Conservation (phyloP, 2,113 vertebrate species). For the Butorides virescens region DNA sequence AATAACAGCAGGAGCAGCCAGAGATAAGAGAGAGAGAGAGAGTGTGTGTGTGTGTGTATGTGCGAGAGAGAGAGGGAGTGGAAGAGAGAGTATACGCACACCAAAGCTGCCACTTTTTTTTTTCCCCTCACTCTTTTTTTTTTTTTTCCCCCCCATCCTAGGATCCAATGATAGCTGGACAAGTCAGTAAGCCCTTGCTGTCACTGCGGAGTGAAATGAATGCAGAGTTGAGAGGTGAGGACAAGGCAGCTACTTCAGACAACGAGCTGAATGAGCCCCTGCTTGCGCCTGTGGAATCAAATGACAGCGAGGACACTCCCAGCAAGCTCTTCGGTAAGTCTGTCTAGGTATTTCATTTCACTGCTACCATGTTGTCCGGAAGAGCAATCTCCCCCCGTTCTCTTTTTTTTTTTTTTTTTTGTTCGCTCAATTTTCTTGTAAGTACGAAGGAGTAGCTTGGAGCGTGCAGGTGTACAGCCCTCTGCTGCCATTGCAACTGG, state of each 20-base stretch:
- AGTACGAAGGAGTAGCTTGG: slow-evolving; percentile 20
- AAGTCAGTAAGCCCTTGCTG: slow-evolving; percentile 98
- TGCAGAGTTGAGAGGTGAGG: slow-evolving; percentile 94
- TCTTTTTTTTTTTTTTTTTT: background rate
- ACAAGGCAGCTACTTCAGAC: slow-evolving; percentile 93
- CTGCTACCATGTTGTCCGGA: slow-evolving; percentile 69
- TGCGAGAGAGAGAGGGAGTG: slow-evolving; percentile 70
- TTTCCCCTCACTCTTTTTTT: slow-evolving; percentile 33
- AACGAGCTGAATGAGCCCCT: slow-evolving; percentile 93
- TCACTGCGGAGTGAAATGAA: slow-evolving; percentile 97
- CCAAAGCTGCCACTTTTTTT: slow-evolving; percentile 82
- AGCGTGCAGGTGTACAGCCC: background rate
- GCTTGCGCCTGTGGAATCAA: slow-evolving; percentile 89
- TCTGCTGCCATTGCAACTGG: background rate
- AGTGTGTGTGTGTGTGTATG: slow-evolving; percentile 43
- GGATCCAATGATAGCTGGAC: slow-evolving; percentile 99
- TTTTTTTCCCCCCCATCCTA: slow-evolving; percentile 72
- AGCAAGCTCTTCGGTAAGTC: slow-evolving; percentile 98
- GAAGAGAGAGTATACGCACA: slow-evolving; percentile 70
- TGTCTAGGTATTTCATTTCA: slow-evolving; percentile 79
- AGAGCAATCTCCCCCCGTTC: slow-evolving; percentile 17
- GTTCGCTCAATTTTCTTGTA: slow-evolving; percentile 22
- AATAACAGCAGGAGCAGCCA: slow-evolving; percentile 92
- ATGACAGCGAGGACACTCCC: slow-evolving; percentile 91
- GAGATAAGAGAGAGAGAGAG: slow-evolving; percentile 81